These are phyloP conservation scores for Macrophya alboannulata DNA, from an alignment of 2,888 invertebrate genomes.

Conservation along the genomic window DNA sequence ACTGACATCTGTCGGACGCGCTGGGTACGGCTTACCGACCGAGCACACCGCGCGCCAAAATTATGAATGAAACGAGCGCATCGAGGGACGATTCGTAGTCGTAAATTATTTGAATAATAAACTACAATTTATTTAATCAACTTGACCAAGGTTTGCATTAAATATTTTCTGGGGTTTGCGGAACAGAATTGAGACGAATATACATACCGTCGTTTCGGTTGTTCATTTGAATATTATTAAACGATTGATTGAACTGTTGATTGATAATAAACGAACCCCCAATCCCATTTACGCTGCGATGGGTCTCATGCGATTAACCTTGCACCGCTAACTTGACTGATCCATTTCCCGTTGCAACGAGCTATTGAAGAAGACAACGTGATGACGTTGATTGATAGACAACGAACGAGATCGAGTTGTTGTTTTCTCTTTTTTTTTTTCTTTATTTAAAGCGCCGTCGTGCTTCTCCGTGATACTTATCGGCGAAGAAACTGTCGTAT, in stretches of 20 bases:
- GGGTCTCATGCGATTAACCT: background rate
- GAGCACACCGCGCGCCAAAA: background rate
- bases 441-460: background rate
- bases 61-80: background rate
- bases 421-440: no score
- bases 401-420: background rate
- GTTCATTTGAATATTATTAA: background rate
- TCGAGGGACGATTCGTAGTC: background rate
- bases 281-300: background rate
- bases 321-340: background rate
- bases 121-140: no score
- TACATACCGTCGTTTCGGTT: no score
- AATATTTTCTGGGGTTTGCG: background rate
- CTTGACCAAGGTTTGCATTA: no score
- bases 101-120: no score
- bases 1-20: background rate
- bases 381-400: background rate
- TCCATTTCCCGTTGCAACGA: background rate
- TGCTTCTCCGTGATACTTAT: background rate
- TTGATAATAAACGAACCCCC: background rate
- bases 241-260: background rate
- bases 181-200: no score
- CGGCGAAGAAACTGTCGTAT: background rate
- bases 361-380: background rate
- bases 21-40: background rate